Percentiles rank a stretch among this genome's conserved stretches.
Conservation (phyloP, 1,140 invertebrate genomes). For the Aricia agestis region DNA sequence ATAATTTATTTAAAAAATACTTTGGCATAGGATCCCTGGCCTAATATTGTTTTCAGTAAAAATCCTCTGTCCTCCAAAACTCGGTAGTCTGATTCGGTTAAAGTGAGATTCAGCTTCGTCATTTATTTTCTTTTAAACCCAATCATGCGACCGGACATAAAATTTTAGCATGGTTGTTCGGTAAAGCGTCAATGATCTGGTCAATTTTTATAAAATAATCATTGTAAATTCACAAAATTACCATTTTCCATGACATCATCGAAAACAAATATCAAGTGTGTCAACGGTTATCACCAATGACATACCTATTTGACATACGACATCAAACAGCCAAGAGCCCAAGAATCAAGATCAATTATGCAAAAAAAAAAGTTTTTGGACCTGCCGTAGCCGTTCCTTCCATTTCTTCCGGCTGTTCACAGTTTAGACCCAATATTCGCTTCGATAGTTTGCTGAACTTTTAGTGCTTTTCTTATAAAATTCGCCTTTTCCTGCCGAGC, state of each 20-base stretch:
- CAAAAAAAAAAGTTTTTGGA: too few relatives aligned
- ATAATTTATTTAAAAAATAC: constrained; percentile 32
- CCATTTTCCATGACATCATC: background rate
- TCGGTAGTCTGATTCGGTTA: constrained; percentile 54
- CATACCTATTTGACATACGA: background rate
- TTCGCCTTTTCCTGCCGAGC: constrained; percentile 55
- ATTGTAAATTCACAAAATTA: background rate
- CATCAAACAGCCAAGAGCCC: background rate
- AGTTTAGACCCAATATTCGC: too few relatives aligned
- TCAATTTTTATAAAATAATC: background rate
- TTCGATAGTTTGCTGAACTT: background rate
- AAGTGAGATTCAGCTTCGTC: constrained; percentile 50
- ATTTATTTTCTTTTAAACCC: constrained; percentile 39
- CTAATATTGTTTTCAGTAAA: constrained; percentile 56
- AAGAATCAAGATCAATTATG: too few relatives aligned
- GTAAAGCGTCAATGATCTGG: background rate
- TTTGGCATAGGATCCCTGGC: constrained; percentile 68
- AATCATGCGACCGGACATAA: constrained; percentile 47
- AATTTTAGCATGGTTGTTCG: constrained; percentile 33
- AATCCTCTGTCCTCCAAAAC: constrained; percentile 63
- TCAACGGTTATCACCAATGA: background rate
- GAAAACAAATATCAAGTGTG: background rate
- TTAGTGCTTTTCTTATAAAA: constrained; percentile 35
- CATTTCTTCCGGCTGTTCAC: too few relatives aligned
- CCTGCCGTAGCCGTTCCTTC: too few relatives aligned